Conservation (phyloP, 2,888 invertebrate genomes). For the Diploptera punctata region DNA sequence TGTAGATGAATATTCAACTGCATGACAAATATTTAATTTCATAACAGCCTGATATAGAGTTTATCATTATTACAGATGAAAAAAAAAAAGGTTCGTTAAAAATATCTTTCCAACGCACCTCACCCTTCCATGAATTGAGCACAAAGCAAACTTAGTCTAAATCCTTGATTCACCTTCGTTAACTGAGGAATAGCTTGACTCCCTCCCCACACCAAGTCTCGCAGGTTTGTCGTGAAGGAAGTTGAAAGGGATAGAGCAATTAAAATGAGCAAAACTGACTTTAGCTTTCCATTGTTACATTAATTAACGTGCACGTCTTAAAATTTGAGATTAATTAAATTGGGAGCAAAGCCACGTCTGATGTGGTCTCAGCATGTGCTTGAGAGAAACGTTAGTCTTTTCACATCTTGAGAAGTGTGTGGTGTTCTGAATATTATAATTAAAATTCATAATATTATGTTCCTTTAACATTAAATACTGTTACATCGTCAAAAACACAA, state of each 20-base stretch:
- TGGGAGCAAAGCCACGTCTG: too few species aligned
- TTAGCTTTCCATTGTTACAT: conserved; percentile 10
- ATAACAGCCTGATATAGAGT: too few species aligned
- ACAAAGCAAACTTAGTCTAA: background rate
- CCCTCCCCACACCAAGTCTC: background rate
- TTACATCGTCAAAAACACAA: too few species aligned
- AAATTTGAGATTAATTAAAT: background rate
- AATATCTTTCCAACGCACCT: background rate
- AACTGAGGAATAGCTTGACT: background rate
- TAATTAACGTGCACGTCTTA: conserved; percentile 1
- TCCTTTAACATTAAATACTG: too few species aligned
- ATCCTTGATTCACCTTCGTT: conserved; percentile 6
- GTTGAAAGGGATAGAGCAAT: background rate
- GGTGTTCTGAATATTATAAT: too few species aligned
- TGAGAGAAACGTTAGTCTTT: too few species aligned
- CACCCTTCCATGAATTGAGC: background rate
- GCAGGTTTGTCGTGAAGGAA: background rate
- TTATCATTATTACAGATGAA: background rate
- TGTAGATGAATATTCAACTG: too few species aligned
- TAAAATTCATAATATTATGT: too few species aligned
- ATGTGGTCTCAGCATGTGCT: too few species aligned
- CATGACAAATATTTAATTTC: too few species aligned
- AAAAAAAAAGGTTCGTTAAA: background rate
- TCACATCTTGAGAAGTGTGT: too few species aligned
- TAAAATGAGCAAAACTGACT: conserved; percentile 20